These are phyloP conservation scores for Drosophila bocqueti DNA, from an alignment of 1,140 invertebrate genomes.

Conservation along the genomic window DNA sequence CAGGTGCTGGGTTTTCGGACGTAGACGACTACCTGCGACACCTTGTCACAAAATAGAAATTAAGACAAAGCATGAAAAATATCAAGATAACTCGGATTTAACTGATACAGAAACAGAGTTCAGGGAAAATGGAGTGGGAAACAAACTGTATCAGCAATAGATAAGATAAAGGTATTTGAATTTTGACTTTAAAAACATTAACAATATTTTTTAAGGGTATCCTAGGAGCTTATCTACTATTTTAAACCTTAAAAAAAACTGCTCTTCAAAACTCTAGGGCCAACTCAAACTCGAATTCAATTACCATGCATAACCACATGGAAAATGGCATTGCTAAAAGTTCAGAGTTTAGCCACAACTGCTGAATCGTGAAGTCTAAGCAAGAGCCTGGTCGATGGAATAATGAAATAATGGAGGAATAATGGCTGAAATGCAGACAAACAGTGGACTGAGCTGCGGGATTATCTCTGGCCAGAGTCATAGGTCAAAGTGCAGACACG, in stretches of 20 bases:
- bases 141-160: neutral
- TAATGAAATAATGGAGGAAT: constrained; percentile 31
- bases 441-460: neutral
- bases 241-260: neutral
- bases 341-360: constrained; percentile 49
- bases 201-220: neutral
- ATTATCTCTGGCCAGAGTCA: constrained; percentile 18
- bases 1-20: constrained; percentile 43
- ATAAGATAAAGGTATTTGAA: neutral
- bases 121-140: neutral
- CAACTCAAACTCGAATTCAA: constrained; percentile 56
- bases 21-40: constrained; percentile 16
- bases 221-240: neutral
- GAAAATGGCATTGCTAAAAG: constrained; percentile 46
- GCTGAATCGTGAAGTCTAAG: constrained; percentile 47
- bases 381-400: constrained; percentile 52
- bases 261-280: neutral
- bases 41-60: constrained; percentile 5
- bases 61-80: neutral
- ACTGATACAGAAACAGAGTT: neutral
- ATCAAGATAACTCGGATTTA: neutral
- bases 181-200: neutral
- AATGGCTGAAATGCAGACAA: constrained; percentile 47
- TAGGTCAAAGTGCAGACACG: constrained; percentile 72
- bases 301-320: constrained; percentile 53